Evolutionary conservation across 2,797 vertebrate genomes (phyloP).

Genomic region (Nannoperca australis): DNA sequence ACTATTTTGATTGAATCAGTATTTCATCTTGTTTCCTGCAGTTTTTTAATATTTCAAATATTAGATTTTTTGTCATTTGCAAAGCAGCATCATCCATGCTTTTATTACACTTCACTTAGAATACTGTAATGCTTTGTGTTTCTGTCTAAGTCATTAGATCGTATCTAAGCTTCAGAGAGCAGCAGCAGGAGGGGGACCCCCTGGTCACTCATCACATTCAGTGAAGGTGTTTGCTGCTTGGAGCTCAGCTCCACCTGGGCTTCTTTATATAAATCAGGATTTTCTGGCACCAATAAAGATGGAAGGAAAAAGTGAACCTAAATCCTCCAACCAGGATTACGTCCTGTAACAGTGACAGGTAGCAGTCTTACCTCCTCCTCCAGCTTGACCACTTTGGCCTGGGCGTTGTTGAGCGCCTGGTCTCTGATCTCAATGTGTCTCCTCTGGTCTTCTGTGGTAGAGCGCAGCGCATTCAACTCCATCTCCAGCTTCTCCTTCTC

Average conservation of each 20-base stretch:
- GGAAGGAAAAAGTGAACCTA: background rate
- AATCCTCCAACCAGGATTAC: background rate
- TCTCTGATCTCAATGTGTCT: slow-evolving; percentile 98
- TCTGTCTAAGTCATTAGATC: no score
- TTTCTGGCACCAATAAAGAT: background rate
- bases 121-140: background rate
- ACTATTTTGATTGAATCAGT: background rate
- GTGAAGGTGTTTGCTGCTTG: background rate
- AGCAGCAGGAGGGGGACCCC: no score
- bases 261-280: background rate
- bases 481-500: slow-evolving; percentile 98
- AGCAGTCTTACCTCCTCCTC: slow-evolving; percentile 93
- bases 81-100: background rate
- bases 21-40: background rate
- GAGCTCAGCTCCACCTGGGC: background rate
- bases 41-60: background rate
- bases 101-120: background rate
- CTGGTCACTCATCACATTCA: background rate
- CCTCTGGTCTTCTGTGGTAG: slow-evolving; percentile 95
- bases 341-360: background rate
- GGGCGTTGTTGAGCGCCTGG: slow-evolving; percentile 97
- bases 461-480: slow-evolving; percentile 91
- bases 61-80: background rate
- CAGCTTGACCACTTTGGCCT: slow-evolving; percentile 97
- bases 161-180: no score